Base-by-base conservation (phyloP, 2,113 vertebrate species). In the Scolopax mira region DNA sequence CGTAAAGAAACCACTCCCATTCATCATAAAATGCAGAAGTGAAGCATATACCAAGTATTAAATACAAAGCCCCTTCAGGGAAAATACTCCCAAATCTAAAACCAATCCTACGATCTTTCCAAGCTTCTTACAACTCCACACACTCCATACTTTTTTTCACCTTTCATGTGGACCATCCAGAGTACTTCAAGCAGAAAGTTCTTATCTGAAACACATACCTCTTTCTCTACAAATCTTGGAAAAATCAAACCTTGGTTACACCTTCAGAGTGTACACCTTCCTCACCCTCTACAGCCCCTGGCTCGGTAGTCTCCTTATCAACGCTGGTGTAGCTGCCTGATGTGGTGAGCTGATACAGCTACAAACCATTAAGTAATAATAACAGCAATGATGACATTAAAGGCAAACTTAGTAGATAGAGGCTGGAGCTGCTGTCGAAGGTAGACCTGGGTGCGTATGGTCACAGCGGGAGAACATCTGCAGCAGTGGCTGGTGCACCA, bases 271-370 rank as follows among this genome's bases (percentile, higher is more conserved):
- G 7, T 79, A 25, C 18, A 35, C 41, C 41, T 24, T 70, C 30
- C n/a, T 74, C 8, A 8, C 12, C 13, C 15, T 21, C 33, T 66
- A 35, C 7, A 66, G 49, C 12, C 11, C 9, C 25, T 1, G 0
- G 23, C 83, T 78, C 22, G 13, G 37, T 21, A 41, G 8, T n/a
- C 14, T 72, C 62, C 24, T 58, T 7, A 55, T 35, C 23, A 55
- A 22, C 7, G 7, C 52, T 57, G 42, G 18, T 2, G 1, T n/a
- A 55, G 49, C 49, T 65, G 33, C 51, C 31, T 49, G 24, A 49
- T 12, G 33, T 3, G 44, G 61, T 41, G 37, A 62, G 55, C 46
- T 37, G 33, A 71, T 49, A 55, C 8, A 79, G 62, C 33, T 52
- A 57, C 42, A 75, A 77, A 79, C 19, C 27, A 67, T 3, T 30